Base-by-base conservation (phyloP, 2,113 vertebrate genomes). In the Eira barbara region DNA sequence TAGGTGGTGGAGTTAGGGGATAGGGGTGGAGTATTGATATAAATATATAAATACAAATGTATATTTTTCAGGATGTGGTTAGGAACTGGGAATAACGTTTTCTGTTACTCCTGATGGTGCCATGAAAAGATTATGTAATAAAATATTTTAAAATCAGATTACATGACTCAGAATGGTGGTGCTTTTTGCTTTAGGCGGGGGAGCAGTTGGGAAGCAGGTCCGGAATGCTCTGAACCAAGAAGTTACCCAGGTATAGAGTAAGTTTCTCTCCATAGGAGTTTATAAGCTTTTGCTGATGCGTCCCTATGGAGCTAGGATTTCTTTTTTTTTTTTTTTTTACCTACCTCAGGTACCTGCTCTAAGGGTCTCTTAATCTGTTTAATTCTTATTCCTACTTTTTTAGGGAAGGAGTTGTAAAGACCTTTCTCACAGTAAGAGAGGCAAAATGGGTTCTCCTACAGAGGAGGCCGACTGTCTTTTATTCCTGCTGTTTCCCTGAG, bases 61-160 rank as follows among this genome's bases (percentile, higher is more conserved):
- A 96, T 99, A 98, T 99, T 99, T 99, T 99, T 99, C 98, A 98
- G 98, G 98, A 98, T 98, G 98, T 98, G 98, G 97, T 98, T 98
- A 98, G 98, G 98, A 98, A 98, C 98, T 98, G 96, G 96, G 98
- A 97, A 98, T 98, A 98, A 97, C 87, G 94, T 95, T 99, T 98
- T 98, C 98, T 98, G 98, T 98, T 98, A 97, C 98, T 98, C 98
- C 98, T 98, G 98, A 98, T 55, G 97, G 98, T 98, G 98, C 98
- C 98, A 98, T 98, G 98, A 98, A 96, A 98, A 97, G 97, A 93
- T 98, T 99, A 98, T 98, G 98, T 98, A 99, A 99, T 99, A 99
- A 99, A 99, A 99, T 97, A 98, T 98, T 87, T 98, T 96, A 97
- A 98, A 98, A 98, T 98, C 97, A 94, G 98, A 98, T 98, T 97